Percentiles rank a stretch among this genome's conserved stretches.
Conservation (phyloP, 2,797 vertebrate genomes). For the Meda fulgida region DNA sequence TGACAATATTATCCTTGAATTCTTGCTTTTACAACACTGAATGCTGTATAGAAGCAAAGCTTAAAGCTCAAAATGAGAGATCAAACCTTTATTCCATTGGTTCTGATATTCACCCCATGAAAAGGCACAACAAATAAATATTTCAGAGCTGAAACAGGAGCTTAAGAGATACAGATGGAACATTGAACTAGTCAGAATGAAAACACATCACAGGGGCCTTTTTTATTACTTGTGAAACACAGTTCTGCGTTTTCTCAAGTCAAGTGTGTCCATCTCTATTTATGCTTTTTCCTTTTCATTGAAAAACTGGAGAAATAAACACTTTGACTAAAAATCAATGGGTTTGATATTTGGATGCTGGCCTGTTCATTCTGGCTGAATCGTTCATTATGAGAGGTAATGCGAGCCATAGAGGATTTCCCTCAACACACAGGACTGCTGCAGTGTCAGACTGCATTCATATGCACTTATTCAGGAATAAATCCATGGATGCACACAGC, state of each 20-base stretch:
- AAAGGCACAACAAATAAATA: slow-evolving; percentile 46
- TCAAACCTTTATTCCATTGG: slow-evolving; percentile 11
- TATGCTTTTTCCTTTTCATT: not conserved
- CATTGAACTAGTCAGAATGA: slow-evolving; percentile 57
- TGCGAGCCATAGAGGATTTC: slow-evolving; percentile 19
- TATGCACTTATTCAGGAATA: slow-evolving; percentile 31
- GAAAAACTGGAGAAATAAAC: slow-evolving; percentile 6
- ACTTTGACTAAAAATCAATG: slow-evolving; percentile 4
- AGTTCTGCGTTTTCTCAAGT: slow-evolving; percentile 18
- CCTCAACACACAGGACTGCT: slow-evolving; percentile 20
- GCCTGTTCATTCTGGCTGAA: slow-evolving; percentile 19
- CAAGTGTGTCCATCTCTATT: slow-evolving; percentile 36
- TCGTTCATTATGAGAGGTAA: slow-evolving; percentile 29
- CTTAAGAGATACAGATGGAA: slow-evolving; percentile 61
- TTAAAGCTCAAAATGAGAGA: not conserved
- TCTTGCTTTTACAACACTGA: not conserved
- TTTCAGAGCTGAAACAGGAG: slow-evolving; percentile 62
- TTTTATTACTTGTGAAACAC: slow-evolving; percentile 53
- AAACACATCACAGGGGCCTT: slow-evolving; percentile 55
- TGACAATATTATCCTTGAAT: not conserved
- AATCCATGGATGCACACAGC: not conserved
- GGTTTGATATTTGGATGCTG: slow-evolving; percentile 12
- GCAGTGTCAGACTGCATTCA: slow-evolving; percentile 6
- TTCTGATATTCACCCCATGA: slow-evolving; percentile 14
- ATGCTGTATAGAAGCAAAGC: not conserved